phyloP scores from a whole-genome alignment of 2,797 vertebrate genomes.

The Sitta carolinensis region DNA sequence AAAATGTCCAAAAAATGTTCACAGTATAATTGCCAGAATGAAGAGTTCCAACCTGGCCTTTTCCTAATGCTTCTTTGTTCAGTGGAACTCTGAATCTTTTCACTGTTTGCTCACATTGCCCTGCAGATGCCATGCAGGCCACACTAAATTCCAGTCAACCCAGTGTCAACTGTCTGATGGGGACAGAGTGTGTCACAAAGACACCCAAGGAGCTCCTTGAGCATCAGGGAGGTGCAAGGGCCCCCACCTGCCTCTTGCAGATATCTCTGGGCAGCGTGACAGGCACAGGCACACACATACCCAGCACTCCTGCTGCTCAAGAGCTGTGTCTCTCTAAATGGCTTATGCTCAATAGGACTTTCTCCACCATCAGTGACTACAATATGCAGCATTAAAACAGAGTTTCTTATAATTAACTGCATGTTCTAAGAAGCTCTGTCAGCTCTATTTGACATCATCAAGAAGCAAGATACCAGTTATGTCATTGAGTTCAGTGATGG shows the following conservation, averaged over 20 bases:
- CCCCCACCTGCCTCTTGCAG: background rate
- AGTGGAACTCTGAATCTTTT: background rate
- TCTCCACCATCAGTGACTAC: background rate
- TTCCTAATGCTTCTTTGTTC: background rate
- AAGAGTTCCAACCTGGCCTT: background rate
- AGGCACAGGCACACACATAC: background rate
- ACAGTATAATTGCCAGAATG: background rate
- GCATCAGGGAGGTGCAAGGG: background rate
- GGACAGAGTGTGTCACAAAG: background rate
- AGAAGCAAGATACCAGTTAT: background rate
- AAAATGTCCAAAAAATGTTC: background rate
- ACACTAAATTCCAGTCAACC: background rate
- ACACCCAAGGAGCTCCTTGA: background rate
- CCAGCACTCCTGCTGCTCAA: background rate
- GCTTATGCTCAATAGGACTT: background rate
- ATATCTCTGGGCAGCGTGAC: rapidly evolving
- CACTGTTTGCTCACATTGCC: rapidly evolving
- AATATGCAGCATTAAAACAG: background rate
- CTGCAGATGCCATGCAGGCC: background rate
- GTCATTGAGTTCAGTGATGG: background rate
- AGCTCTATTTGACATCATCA: background rate
- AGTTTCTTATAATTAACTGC: background rate
- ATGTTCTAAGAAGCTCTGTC: background rate
- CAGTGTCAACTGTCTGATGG: background rate
- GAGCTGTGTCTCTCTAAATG: background rate